A percentile compares a stretch with the other conserved stretches of the same genome.
Evolutionary conservation across 2,888 invertebrate species (phyloP).

Genomic region (Cosmia pyralina): DNA sequence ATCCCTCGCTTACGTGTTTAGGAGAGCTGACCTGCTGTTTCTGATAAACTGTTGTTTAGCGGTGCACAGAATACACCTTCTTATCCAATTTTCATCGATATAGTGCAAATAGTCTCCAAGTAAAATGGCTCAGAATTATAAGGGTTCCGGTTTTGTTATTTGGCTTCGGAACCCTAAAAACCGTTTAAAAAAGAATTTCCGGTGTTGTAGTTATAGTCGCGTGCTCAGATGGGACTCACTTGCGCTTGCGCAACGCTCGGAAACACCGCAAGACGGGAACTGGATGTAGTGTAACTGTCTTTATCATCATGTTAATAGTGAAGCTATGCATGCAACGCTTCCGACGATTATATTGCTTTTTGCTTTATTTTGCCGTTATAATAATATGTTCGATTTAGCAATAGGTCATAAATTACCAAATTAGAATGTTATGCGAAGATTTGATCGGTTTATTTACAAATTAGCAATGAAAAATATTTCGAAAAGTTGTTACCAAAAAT

Average conservation of each 20-base stretch:
- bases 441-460: not conserved
- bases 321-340: conserved; percentile 74
- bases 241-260: conserved; percentile 78
- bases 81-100: not conserved
- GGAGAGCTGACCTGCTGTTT: too few relatives aligned
- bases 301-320: conserved; percentile 69
- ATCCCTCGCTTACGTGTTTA: not conserved
- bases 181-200: conserved; percentile 67
- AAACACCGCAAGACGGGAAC: conserved; percentile 78
- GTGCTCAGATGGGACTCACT: conserved; percentile 73
- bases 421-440: conserved; percentile 12
- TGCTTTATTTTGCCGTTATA: conserved; percentile 43
- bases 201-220: conserved; percentile 71
- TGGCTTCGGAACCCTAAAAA: conserved; percentile 20
- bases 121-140: not conserved
- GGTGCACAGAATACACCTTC: not conserved
- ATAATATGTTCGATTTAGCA: conserved; percentile 49
- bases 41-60: not conserved
- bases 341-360: conserved; percentile 71
- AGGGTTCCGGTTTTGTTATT: not conserved
- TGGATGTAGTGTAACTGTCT: conserved; percentile 73
- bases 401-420: conserved; percentile 24
- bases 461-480: not conserved
- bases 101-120: not conserved
- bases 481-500: not conserved